Evolutionary conservation across 2,888 invertebrate species (phyloP), one percentile per base, ranked within the genome.

Genomic region (Hedya salicella): DNA sequence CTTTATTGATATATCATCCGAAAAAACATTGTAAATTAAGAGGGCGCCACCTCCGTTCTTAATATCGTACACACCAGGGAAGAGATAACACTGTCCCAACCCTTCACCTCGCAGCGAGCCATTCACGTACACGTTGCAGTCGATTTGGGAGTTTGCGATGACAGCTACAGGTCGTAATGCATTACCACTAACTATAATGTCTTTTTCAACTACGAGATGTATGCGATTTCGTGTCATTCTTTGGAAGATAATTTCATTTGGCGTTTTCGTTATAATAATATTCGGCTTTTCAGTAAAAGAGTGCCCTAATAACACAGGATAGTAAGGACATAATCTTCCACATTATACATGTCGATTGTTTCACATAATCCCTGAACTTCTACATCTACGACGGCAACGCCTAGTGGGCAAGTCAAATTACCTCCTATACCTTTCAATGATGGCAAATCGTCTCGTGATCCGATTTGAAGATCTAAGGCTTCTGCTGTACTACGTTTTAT

Each of bases 271-370:
- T 13, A 75, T 73, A 1, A 68, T 11, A 1, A 74, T 63, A 19
- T 69, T 61, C 0, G 73, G 70, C 44, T 54, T 68, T 67, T 76
- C 73, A 0, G 75, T 74, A 30, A 74, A 74, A 1, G 69, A 70
- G 19, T 74, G 75, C 0, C 75, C 74, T 30, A 76, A 39, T 3
- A 75, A 50, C 0, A 71, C 65, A 8, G 72, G 64, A 11, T 73
- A 2, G 46, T 67, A 1, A 74, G 8, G 0, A 74, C 71, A 30
- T 71, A 52, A 49, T 75, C 73, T 0, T 73, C 70, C 0, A 74
- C 74, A 3, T 73, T 48, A 44, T 69, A 71, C 0, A 72, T 42
- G 2, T 69, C 50, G 25, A 72, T 66, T 5, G 9, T 42, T 46
- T 70, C 68, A 9, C 9, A 54, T 11, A 74, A 46, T 32, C 61